phyloP scores from a whole-genome alignment of 2,113 vertebrate species.

The Anthoscopus minutus region DNA sequence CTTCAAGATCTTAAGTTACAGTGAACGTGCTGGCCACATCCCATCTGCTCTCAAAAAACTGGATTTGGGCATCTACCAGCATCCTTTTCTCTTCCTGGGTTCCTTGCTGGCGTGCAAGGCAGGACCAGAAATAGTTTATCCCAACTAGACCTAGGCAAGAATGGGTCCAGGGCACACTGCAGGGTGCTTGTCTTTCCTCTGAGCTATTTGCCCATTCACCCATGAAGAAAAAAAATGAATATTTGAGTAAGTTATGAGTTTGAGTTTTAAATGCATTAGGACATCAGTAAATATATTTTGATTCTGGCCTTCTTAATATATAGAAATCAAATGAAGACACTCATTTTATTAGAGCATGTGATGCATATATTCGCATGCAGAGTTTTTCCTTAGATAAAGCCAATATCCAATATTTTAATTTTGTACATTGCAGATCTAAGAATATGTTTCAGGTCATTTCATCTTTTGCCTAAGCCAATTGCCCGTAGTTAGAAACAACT shows the following conservation, averaged over 20 bases:
- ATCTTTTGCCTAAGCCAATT: not conserved
- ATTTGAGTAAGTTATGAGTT: not conserved
- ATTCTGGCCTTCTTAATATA: not conserved
- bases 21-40: not conserved
- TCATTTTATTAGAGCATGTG: not conserved
- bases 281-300: not conserved
- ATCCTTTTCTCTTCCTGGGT: not conserved
- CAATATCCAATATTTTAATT: not conserved
- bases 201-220: not conserved
- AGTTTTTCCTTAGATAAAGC: not conserved
- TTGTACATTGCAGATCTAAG: not conserved
- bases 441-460: slow-evolving; percentile 12
- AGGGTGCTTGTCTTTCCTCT: not conserved
- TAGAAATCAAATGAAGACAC: not conserved
- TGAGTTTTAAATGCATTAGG: not conserved
- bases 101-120: not conserved
- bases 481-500: not conserved
- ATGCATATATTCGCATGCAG: not conserved
- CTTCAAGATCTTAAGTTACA: not conserved
- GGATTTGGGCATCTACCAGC: not conserved
- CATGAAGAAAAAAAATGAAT: not conserved
- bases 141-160: rapidly evolving
- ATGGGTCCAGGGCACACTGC: not conserved
- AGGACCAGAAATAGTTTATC: not conserved
- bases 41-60: not conserved